Evolutionary conservation across 2,797 vertebrate genomes (phyloP).

Genomic region (Nyctibius grandis): DNA sequence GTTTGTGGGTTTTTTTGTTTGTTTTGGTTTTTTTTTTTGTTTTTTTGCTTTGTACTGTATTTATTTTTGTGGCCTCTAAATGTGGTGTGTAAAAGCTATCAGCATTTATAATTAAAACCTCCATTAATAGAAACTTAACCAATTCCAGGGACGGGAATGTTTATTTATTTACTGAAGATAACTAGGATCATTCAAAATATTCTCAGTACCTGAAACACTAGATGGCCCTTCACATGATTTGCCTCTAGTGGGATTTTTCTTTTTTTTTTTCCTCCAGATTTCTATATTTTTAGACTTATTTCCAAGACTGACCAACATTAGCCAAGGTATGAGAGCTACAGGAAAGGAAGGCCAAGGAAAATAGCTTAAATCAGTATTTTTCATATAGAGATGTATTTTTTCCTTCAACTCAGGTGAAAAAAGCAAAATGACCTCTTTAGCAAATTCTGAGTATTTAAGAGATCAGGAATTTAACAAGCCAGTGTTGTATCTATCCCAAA

Average conservation of each 20-base stretch:
- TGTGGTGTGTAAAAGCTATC: background rate
- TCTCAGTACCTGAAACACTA: background rate
- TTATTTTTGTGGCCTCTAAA: background rate
- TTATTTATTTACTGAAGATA: background rate
- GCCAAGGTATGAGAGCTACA: background rate
- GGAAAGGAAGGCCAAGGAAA: background rate
- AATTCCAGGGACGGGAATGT: background rate
- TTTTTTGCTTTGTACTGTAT: background rate
- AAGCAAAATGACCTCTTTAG: background rate
- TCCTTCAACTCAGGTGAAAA: background rate
- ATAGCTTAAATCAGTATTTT: background rate
- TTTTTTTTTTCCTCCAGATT: background rate
- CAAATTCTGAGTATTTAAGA: background rate
- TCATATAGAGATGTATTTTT: background rate
- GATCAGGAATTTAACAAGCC: background rate
- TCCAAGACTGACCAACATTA: background rate
- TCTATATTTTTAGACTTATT: background rate
- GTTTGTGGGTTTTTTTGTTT: background rate
- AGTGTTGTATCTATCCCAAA: background rate
- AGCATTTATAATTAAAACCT: background rate
- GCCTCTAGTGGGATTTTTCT: background rate
- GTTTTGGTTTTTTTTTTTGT: no score
- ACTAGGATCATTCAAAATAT: background rate
- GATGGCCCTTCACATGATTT: background rate
- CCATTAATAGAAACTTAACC: background rate